Conservation (phyloP, 1,140 invertebrate species). For the Microplitis mediator region DNA sequence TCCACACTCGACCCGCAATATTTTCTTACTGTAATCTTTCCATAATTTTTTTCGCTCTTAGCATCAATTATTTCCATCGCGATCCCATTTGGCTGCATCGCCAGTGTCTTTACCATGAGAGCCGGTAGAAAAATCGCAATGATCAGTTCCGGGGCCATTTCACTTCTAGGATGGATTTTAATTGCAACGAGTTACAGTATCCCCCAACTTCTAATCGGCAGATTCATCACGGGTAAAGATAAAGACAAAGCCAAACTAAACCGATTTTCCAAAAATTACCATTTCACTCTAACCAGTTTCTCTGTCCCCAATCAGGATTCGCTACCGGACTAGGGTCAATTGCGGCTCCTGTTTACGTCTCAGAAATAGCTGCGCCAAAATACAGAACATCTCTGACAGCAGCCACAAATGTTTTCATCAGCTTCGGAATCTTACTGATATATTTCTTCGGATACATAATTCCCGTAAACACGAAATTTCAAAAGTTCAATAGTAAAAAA, state of each 20-base stretch:
- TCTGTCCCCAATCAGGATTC: constrained; percentile 43
- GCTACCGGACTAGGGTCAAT: constrained; percentile 40
- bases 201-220: constrained; percentile 50
- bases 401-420: constrained; percentile 65
- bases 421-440: constrained; percentile 66
- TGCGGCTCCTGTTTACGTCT: constrained; percentile 59
- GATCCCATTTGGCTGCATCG: constrained; percentile 25
- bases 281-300: background rate
- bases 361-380: constrained; percentile 65
- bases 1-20: too few species aligned
- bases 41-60: background rate
- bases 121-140: constrained; percentile 59
- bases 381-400: constrained; percentile 65
- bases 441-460: constrained; percentile 62
- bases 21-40: too few species aligned
- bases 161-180: constrained; percentile 58
- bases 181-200: constrained; percentile 49
- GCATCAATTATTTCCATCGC: constrained; percentile 32
- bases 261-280: background rate
- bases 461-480: constrained; percentile 27
- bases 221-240: constrained; percentile 54
- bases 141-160: constrained; percentile 49
- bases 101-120: constrained; percentile 30
- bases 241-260: background rate
- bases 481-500: background rate